These are phyloP conservation scores for Drosophila yakuba DNA, from an alignment of 1,140 invertebrate genomes.

Conservation along the genomic window DNA sequence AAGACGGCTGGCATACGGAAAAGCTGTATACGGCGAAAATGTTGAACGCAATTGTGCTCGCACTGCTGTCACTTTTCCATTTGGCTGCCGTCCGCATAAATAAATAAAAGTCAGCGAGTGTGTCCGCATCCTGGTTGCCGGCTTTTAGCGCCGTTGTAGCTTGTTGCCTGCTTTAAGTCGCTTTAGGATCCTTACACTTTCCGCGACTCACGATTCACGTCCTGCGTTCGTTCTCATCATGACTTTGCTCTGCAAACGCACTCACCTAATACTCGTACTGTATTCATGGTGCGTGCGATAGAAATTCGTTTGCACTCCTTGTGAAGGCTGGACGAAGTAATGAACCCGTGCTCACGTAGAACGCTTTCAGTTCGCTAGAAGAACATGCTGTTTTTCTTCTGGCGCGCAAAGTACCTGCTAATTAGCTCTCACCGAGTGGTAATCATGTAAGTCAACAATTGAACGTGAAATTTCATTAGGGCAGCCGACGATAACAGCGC, in stretches of 20 bases:
- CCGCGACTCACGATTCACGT: conserved; percentile 1
- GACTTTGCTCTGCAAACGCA: conserved; percentile 46
- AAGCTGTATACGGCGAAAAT: conserved; percentile 5
- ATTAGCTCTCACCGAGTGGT: conserved; percentile 46
- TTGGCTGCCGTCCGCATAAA: conserved; percentile 59
- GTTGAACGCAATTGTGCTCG: conserved; percentile 47
- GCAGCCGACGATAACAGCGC: conserved; percentile 3
- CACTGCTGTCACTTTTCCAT: conserved; percentile 56
- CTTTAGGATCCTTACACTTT: conserved; percentile 22
- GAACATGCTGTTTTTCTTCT: neutral
- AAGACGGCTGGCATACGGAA: conserved; percentile 20
- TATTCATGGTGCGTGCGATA: conserved; percentile 66
- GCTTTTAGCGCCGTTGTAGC: conserved; percentile 2
- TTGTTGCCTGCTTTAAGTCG: conserved; percentile 58
- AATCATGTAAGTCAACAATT: conserved; percentile 73
- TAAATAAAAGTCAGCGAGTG: conserved; percentile 46
- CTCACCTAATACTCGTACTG: conserved; percentile 63
- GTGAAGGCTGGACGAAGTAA: neutral
- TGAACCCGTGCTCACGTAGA: neutral
- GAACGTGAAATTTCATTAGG: conserved; percentile 52
- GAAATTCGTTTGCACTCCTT: conserved; percentile 63
- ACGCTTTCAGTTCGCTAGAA: conserved; percentile 11
- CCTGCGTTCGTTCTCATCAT: conserved; percentile 22
- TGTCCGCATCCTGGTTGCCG: conserved; percentile 10
- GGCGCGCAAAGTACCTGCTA: conserved; percentile 8